Conservation (phyloP, 2,888 invertebrate species). For the Cephalotes varians region DNA sequence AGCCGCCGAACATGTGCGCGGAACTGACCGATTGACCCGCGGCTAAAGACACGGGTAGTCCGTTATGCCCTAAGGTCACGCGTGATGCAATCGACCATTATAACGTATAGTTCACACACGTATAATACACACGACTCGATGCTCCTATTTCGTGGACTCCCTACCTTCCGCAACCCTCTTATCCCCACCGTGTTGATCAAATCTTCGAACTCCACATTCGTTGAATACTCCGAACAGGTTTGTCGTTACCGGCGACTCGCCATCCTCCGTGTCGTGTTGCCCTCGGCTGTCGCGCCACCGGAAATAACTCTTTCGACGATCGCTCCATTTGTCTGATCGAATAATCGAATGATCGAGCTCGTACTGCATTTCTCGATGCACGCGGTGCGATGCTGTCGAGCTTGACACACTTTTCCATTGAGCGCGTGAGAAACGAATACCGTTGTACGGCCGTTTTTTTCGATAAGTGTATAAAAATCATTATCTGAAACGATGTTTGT, state of each 20-base stretch:
- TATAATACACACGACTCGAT: conserved; percentile 64
- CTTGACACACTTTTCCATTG: conserved; percentile 30
- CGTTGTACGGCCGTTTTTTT: conserved; percentile 17
- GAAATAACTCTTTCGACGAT: conserved; percentile 65
- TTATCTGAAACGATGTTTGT: background rate
- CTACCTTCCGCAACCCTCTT: conserved; percentile 56
- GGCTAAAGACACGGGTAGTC: conserved; percentile 80
- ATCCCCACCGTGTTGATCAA: conserved; percentile 57
- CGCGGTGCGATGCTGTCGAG: conserved; percentile 11
- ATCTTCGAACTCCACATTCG: conserved; percentile 65
- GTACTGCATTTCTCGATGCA: conserved; percentile 18
- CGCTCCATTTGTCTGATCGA: conserved; percentile 42
- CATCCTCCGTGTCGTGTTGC: background rate
- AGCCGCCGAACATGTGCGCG: conserved; percentile 60
- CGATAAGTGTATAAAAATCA: conserved; percentile 19
- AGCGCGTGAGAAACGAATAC: conserved; percentile 44
- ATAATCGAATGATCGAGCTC: conserved; percentile 39
- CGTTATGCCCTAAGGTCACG: conserved; percentile 83
- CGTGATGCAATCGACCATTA: conserved; percentile 79
- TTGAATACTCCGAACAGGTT: conserved; percentile 71
- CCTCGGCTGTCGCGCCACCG: conserved; percentile 62
- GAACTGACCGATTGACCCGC: conserved; percentile 82
- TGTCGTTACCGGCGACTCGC: conserved; percentile 51
- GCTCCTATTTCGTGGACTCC: conserved; percentile 77
- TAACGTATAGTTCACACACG: conserved; percentile 53